These are phyloP conservation scores for Cheumatopsyche charites DNA, from an alignment of 1,140 invertebrate species.

Conservation along the genomic window DNA sequence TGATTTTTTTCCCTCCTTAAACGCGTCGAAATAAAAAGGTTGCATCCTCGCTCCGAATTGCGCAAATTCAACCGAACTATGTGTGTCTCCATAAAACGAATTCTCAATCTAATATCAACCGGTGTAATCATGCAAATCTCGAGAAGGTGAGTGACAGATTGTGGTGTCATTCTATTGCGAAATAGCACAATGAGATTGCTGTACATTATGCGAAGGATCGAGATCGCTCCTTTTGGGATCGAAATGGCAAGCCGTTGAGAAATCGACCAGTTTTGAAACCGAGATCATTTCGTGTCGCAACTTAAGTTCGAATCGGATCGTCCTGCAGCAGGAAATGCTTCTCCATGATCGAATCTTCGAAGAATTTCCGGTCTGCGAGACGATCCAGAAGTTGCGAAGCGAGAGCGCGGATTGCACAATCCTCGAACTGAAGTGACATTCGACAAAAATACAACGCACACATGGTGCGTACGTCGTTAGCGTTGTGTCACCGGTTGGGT, in stretches of 20 bases:
- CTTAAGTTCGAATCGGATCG: no score
- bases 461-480: conserved; percentile 32
- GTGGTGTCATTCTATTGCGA: conserved; percentile 1
- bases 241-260: conserved; percentile 1
- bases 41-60: no score
- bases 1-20: neutral
- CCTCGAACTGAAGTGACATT: neutral
- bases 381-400: neutral
- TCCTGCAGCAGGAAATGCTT: neutral
- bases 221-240: neutral
- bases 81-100: no score
- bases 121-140: conserved; percentile 18
- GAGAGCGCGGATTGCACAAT: neutral
- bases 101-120: neutral
- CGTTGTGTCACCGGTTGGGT: conserved; percentile 39
- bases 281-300: conserved; percentile 24
- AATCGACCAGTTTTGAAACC: conserved; percentile 44
- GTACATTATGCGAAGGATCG: neutral
- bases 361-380: no score
- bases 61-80: no score
- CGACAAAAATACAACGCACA: neutral
- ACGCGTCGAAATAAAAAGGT: no score
- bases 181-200: neutral
- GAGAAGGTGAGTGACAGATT: conserved; percentile 1
- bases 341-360: no score